These are phyloP conservation scores for Silurus lanzhouensis DNA, from an alignment of 2,797 vertebrate genomes.

Conservation along the genomic window DNA sequence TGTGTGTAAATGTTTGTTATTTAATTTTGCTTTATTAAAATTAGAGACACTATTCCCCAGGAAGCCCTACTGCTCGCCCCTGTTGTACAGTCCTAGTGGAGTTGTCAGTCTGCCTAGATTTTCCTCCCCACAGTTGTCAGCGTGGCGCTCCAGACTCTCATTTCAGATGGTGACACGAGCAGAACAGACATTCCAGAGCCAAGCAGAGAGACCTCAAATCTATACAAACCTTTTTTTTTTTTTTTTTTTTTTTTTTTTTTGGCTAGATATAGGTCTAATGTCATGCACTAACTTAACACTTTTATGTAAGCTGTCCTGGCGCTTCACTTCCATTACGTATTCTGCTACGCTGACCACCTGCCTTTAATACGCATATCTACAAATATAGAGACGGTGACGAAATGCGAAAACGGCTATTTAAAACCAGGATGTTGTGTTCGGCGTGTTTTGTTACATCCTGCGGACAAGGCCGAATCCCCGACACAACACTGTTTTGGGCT, in stretches of 20 bases:
- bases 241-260: slow-evolving; percentile 3
- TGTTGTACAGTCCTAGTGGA: slow-evolving; percentile 52
- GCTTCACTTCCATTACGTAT: slow-evolving; percentile 17
- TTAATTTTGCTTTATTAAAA: slow-evolving; percentile 15
- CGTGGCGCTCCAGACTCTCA: slow-evolving; percentile 62
- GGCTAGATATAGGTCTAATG: not conserved
- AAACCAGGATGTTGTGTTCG: slow-evolving; percentile 53
- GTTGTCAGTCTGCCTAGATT: slow-evolving; percentile 53
- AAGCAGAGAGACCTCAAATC: slow-evolving; percentile 19
- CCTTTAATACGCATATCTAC: slow-evolving; percentile 49
- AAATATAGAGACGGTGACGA: slow-evolving; percentile 63
- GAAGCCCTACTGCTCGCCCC: slow-evolving; percentile 49
- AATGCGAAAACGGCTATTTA: slow-evolving; percentile 64
- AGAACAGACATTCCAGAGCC: slow-evolving; percentile 60
- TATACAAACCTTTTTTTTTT: not conserved
- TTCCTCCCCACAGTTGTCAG: slow-evolving; percentile 60
- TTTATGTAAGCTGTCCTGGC: slow-evolving; percentile 5
- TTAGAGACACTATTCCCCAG: slow-evolving; percentile 57
- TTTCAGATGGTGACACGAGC: slow-evolving; percentile 64
- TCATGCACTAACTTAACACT: slow-evolving; percentile 11
- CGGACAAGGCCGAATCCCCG: slow-evolving; percentile 49
- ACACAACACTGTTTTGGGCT: slow-evolving; percentile 60
- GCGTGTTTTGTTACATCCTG: slow-evolving; percentile 59
- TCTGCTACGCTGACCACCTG: slow-evolving; percentile 24
- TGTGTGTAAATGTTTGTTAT: not conserved